Base-by-base conservation (phyloP, 2,113 vertebrate genomes). In the Triplophysa rosa region DNA sequence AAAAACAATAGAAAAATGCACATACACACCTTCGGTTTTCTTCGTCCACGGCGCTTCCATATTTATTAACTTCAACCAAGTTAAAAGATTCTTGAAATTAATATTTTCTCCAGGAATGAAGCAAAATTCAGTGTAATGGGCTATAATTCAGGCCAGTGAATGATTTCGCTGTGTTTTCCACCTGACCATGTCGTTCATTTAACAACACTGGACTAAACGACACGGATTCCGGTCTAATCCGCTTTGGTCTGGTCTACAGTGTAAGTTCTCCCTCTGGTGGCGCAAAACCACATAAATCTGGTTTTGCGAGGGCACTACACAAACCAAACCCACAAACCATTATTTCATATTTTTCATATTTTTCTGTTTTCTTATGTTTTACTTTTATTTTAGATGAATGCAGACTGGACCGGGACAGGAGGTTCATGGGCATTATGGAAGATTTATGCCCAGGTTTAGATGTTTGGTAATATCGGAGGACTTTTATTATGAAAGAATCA, bases 211-310 rank as follows among this genome's bases (percentile, higher is more conserved):
- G 74, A 77, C 62, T 64, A 17, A 52, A 16, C 26, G 62, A 77
- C 62, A 37, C 59, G 67, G 64, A 67, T 77, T 80, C 79, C 69
- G 71, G 79, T 80, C 79, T 80, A 80, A 80, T 73, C 79, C 79
- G 79, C 79, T 74, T 80, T 73, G 21, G 79, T 80, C 70, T 74
- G 79, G 79, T 80, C 63, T 73, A 73, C 58, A 26, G 58, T 80
- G 69, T 52, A 74, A 80, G 61, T 80, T 74, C 79, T 80, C 79
- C 79, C 79, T 80, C 70, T 74, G 49, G 62, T 74, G 79, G 79
- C 26, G 45, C 74, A 77, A 77, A 73, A 80, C 68, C 79, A 80
- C 68, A 64, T 80, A 40, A 65, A 64, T n/a, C 58, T 63, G 47
- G 59, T 72, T 80, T 80, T 80, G 67, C 13, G 56, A 82, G 3